A percentile compares a stretch with the other conserved stretches of the same genome.
These are phyloP conservation scores for Diplosoma virens DNA, from an alignment of 23 tunicate genomes.

Conservation along the genomic window DNA sequence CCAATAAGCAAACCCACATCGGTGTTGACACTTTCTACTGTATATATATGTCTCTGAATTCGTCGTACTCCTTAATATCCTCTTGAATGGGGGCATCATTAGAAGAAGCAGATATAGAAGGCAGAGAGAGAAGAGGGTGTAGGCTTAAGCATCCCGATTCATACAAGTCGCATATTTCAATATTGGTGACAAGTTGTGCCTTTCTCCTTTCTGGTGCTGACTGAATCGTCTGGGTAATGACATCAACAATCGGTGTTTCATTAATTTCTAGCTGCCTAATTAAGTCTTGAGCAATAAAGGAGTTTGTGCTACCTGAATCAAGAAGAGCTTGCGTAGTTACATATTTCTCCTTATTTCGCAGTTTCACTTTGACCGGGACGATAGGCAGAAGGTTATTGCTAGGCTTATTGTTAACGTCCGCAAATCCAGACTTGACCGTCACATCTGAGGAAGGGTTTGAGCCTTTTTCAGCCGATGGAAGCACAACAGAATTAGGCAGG, in stretches of 20 bases:
- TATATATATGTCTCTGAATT: conserved; percentile 18
- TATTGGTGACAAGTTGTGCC: neutral
- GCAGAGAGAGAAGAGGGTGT: conserved; percentile 16
- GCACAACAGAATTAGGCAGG: too few species aligned
- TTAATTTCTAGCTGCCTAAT: neutral
- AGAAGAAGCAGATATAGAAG: neutral
- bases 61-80: conserved; percentile 4
- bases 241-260: conserved; percentile 9
- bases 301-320: conserved; percentile 18
- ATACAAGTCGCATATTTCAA: conserved; percentile 16
- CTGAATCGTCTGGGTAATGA: conserved; percentile 16
- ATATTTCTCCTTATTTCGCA: neutral
- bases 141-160: neutral
- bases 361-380: conserved; percentile 9
- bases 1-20: conserved; percentile 33
- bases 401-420: too few species aligned
- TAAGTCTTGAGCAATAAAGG: conserved; percentile 3
- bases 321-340: conserved; percentile 15
- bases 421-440: too few species aligned
- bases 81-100: conserved; percentile 31
- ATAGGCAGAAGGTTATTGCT: conserved; percentile 13
- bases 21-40: neutral
- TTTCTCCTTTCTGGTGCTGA: neutral
- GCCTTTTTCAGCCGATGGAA: too few species aligned
- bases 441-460: too few species aligned